Conservation (phyloP, 2,797 vertebrate genomes). For the Clarias fuscus region DNA sequence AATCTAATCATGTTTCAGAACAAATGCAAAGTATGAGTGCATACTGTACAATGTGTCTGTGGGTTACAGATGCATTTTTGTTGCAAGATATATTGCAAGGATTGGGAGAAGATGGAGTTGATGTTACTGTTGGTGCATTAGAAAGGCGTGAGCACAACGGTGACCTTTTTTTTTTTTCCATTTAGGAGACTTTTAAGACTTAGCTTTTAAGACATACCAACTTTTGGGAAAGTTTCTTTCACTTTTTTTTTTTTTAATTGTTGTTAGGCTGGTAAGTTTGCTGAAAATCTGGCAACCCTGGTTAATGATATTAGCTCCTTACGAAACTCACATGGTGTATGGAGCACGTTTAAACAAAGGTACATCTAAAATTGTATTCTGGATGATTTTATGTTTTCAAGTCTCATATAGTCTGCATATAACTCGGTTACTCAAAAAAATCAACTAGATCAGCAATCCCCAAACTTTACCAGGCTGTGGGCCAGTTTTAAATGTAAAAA, state of each 20-base stretch:
- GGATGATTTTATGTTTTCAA: not conserved
- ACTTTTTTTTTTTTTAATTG: not conserved
- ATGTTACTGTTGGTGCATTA: not conserved
- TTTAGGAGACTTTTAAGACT: too few species aligned
- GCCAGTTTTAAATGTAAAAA: too few species aligned
- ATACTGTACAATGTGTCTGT: not conserved
- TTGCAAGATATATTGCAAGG: not conserved
- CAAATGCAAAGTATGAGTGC: not conserved
- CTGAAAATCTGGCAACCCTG: conserved; percentile 5
- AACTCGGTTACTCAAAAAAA: not conserved
- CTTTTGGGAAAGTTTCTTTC: not conserved
- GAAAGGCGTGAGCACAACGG: not conserved
- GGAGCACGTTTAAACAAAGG: not conserved
- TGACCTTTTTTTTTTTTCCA: not conserved
- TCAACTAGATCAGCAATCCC: not conserved
- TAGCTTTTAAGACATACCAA: too few species aligned
- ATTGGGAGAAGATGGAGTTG: not conserved
- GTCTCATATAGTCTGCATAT: not conserved
- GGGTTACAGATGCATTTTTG: too few species aligned
- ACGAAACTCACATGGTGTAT: not conserved
- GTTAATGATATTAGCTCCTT: not conserved
- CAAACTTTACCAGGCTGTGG: too few species aligned
- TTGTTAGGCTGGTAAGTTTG: not conserved
- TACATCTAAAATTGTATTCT: not conserved
- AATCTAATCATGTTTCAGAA: not conserved